Evolutionary conservation across 2,113 vertebrate species (phyloP), one percentile per base, ranked within the genome.

Genomic region (Forbesichthys papilliferus): DNA sequence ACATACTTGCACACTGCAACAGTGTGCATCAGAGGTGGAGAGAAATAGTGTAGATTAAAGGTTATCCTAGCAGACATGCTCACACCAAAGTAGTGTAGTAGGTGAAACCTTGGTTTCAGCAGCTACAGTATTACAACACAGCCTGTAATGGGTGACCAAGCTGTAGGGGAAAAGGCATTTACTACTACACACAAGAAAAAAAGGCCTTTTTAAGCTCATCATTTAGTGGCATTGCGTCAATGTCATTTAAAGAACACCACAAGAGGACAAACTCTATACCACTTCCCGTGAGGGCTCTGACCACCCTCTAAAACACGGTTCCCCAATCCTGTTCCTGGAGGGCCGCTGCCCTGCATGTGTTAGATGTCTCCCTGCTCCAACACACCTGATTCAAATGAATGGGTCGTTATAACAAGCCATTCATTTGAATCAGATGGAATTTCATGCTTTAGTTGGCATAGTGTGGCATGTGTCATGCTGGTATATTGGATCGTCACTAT

Each of bases 121-220:
- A 27, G 27, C 27, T 27, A 27, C 27, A 27, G 27, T 27, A 27
- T 27, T 27, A 27, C 27, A 27, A 27, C 27, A 27, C 27, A 27
- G 20, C 55, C 49, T 36, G 12, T 70, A 11, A 36, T 11, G 52
- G 69, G 64, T 58, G 9, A 64, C 48, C 75, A 70, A 18, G 58
- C 18, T 0, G 3, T n/a, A 56, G 4, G 4, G 13, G 11, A 36
- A 20, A 5, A 5, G 13, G 16, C 36, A 6, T 42, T 42, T 62
- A 53, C 11, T 56, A 48, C 16, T 16, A 14, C 14, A 1, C 20
- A 27, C 2, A 27, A 27, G 3, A 27, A 27, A 27, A 27, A 27
- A 27, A 77, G 63, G 60, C 61, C 48, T 47, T 49, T n/a, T 57
- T 61, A 8, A 59, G 78, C 69, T 69, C 63, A 68, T 75, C 59